Evolutionary conservation across 2,888 invertebrate genomes (phyloP).

Genomic region (Boloria euphrosyne): DNA sequence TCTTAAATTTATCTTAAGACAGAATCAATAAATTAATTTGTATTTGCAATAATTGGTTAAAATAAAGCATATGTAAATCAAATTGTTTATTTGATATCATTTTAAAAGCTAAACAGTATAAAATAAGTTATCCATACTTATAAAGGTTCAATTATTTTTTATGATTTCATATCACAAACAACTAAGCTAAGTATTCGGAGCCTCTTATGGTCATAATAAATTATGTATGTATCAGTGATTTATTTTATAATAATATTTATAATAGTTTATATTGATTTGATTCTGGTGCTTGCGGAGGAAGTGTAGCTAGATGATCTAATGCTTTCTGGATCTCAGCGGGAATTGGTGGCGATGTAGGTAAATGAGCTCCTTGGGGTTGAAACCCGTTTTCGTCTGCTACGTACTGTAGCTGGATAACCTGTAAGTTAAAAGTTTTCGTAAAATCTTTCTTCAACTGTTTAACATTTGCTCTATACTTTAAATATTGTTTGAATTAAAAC

Average conservation of each 20-base stretch:
- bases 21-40: background rate
- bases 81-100: constrained; percentile 16
- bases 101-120: constrained; percentile 19
- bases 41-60: background rate
- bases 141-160: constrained; percentile 8
- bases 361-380: constrained; percentile 84
- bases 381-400: constrained; percentile 89
- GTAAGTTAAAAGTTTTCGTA: constrained; percentile 38
- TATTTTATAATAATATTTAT: constrained; percentile 23
- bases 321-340: constrained; percentile 86
- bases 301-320: constrained; percentile 84
- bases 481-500: too few species aligned
- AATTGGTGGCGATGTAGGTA: constrained; percentile 86
- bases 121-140: constrained; percentile 22
- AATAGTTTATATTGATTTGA: constrained; percentile 36
- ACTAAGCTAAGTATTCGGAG: constrained; percentile 4
- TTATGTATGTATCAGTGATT: constrained; percentile 12
- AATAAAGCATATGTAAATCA: constrained; percentile 13
- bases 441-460: too few species aligned
- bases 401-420: constrained; percentile 84
- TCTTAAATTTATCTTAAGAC: constrained; percentile 1
- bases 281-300: constrained; percentile 77
- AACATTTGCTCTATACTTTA: too few species aligned
- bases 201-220: constrained; percentile 26
- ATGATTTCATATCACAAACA: constrained; percentile 9